These are phyloP conservation scores for Musca domestica DNA, from an alignment of 1,140 invertebrate species.

Conservation along the genomic window DNA sequence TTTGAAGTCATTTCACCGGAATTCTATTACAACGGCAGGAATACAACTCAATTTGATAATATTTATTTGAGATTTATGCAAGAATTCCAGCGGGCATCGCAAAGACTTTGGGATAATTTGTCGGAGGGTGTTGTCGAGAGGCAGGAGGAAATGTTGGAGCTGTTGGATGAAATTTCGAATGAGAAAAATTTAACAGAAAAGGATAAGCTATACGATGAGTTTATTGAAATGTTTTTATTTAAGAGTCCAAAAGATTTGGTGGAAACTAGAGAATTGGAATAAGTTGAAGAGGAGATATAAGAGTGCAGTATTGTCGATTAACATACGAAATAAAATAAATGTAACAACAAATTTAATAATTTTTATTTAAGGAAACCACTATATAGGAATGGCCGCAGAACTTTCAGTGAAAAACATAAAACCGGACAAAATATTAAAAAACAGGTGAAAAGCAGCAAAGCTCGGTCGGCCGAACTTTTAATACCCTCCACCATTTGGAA, in stretches of 20 bases:
- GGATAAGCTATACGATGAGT: constrained; percentile 28
- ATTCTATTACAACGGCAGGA: constrained; percentile 17
- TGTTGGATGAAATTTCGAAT: constrained; percentile 27
- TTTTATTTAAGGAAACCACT: not conserved
- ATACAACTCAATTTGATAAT: constrained; percentile 26
- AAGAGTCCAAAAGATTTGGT: constrained; percentile 9
- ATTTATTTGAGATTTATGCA: constrained; percentile 25
- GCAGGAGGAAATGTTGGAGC: constrained; percentile 24
- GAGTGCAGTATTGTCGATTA: no score
- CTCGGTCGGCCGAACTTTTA: no score
- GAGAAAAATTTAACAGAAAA: constrained; percentile 26
- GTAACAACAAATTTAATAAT: not conserved
- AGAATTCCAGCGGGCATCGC: constrained; percentile 5
- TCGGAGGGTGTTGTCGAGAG: constrained; percentile 21
- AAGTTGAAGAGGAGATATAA: constrained; percentile 4
- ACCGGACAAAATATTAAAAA: no score
- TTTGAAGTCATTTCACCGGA: constrained; percentile 25
- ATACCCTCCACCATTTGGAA: no score
- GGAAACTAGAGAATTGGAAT: constrained; percentile 22
- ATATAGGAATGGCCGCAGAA: not conserved
- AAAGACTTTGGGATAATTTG: constrained; percentile 18
- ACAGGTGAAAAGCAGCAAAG: no score
- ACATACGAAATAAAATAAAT: no score
- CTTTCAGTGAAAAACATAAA: no score
- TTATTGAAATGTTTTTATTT: constrained; percentile 28